These are phyloP conservation scores for Oedothorax gibbosus DNA, from an alignment of 1,140 invertebrate genomes.

Conservation along the genomic window DNA sequence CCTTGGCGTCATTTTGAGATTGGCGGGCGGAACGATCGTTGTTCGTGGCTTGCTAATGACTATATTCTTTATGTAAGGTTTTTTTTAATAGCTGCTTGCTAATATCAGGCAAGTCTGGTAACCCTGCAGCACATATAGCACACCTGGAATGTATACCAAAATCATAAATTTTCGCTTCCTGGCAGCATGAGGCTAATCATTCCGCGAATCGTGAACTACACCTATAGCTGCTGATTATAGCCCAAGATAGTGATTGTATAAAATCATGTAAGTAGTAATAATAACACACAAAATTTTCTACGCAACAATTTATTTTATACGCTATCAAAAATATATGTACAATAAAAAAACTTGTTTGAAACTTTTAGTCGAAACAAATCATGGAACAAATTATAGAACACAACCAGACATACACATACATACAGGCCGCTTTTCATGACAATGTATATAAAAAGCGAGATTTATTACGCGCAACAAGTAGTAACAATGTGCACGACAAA, in stretches of 20 bases:
- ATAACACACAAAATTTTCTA: conserved; percentile 18
- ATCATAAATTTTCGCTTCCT: too few species aligned
- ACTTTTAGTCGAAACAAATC: conserved; percentile 48
- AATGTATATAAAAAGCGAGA: conserved; percentile 3
- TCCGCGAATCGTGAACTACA: too few species aligned
- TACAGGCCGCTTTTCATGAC: conserved; percentile 2
- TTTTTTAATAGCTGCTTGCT: too few species aligned
- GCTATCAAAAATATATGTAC: conserved; percentile 54
- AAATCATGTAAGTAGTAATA: background rate
- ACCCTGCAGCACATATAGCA: too few species aligned
- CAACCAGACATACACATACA: conserved; percentile 9
- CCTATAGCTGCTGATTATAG: too few species aligned
- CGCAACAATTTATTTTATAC: conserved; percentile 37
- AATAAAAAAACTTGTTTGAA: conserved; percentile 43
- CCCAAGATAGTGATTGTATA: background rate
- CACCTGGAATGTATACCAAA: too few species aligned
- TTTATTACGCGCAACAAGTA: background rate
- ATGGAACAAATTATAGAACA: conserved; percentile 36
- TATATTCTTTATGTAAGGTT: too few species aligned
- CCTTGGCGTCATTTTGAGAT: too few species aligned
- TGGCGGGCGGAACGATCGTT: too few species aligned
- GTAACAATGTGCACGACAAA: conserved; percentile 30
- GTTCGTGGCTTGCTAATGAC: too few species aligned
- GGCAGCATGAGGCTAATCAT: too few species aligned
- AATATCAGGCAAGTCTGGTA: too few species aligned